Conservation (phyloP, 2,113 vertebrate species). For the Diphyllodes magnificus region DNA sequence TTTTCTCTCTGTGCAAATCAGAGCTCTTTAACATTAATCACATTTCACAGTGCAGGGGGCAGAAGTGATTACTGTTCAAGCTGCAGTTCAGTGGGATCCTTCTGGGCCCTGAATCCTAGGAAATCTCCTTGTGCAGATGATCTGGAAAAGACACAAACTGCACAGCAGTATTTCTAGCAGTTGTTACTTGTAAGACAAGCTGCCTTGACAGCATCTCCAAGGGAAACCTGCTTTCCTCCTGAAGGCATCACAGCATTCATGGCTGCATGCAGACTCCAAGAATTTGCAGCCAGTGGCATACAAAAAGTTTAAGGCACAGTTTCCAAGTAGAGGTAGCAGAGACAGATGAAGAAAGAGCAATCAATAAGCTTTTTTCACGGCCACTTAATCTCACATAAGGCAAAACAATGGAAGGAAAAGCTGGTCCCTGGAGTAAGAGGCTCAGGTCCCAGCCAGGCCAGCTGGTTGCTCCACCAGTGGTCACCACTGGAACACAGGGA, state of each 20-base stretch:
- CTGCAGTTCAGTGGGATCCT: not conserved
- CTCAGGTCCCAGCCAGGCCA: not conserved
- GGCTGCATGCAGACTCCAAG: not conserved
- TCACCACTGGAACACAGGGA: not conserved
- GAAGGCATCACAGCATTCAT: not conserved
- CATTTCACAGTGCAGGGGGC: slow-evolving; percentile 10
- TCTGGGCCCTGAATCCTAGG: not conserved
- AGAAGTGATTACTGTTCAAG: slow-evolving; percentile 2
- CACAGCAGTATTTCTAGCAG: not conserved
- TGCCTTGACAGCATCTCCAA: not conserved
- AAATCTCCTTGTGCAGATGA: not conserved
- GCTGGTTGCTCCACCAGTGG: not conserved
- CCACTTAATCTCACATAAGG: not conserved
- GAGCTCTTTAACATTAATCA: not conserved
- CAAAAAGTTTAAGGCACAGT: not conserved
- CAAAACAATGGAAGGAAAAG: not conserved
- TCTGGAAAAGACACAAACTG: not conserved
- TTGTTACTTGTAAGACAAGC: not conserved
- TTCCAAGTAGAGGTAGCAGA: not conserved
- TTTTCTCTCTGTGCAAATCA: slow-evolving; percentile 15
- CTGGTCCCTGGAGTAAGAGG: not conserved
- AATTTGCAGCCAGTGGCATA: not conserved
- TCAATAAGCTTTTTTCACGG: not conserved
- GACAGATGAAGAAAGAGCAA: not conserved
- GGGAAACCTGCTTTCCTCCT: not conserved